Evolutionary conservation across 2,113 vertebrate species (phyloP).

Genomic region (Cyphomyrus discorhynchus): DNA sequence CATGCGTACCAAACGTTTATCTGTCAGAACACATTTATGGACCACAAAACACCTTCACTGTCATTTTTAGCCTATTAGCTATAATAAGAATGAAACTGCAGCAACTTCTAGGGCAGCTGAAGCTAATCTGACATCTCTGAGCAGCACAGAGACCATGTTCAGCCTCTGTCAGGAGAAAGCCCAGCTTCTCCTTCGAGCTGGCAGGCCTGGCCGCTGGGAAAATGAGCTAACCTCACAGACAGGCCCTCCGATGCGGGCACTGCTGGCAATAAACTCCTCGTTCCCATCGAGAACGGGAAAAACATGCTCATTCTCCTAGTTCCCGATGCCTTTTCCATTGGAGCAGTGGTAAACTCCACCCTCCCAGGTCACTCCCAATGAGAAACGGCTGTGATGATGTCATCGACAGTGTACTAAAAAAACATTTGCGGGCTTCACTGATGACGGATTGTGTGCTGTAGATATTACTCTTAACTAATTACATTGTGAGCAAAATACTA

Average conservation of each 20-base stretch:
- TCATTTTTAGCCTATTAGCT: background rate
- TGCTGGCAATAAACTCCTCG: conserved; percentile 53
- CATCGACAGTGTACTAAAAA: conserved; percentile 39
- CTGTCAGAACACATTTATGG: background rate
- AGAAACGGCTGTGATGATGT: conserved; percentile 38
- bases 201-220: background rate
- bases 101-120: background rate
- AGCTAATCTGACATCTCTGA: background rate
- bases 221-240: conserved; percentile 46
- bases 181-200: background rate
- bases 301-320: conserved; percentile 44
- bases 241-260: conserved; percentile 49
- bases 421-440: conserved; percentile 35
- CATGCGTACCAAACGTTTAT: background rate
- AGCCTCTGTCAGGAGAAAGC: background rate
- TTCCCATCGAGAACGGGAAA: conserved; percentile 46
- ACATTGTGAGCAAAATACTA: background rate
- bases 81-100: background rate
- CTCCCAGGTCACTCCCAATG: background rate
- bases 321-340: conserved; percentile 52
- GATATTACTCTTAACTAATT: background rate
- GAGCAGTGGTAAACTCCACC: conserved; percentile 7
- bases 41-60: background rate
- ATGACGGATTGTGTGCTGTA: conserved; percentile 37
- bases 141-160: background rate